Evolutionary conservation across 92 coral and sea anemone genomes (phyloP).

Genomic region (Anthopleura xanthogrammica): DNA sequence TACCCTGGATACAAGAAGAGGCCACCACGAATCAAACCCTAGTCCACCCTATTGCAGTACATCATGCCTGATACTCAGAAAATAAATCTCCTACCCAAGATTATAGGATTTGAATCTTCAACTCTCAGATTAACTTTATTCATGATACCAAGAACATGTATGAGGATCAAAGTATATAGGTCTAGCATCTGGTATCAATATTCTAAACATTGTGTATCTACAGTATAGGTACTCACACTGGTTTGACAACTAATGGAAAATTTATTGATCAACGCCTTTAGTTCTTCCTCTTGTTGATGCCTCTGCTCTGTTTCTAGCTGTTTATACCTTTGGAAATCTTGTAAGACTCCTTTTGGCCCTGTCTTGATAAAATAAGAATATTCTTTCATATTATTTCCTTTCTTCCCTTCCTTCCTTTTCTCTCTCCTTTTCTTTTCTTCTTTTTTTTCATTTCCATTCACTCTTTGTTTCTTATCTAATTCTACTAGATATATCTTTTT

Average conservation of each 20-base stretch:
- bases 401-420: background rate
- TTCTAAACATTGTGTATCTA: too few relatives aligned
- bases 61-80: too few relatives aligned
- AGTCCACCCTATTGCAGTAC: too few relatives aligned
- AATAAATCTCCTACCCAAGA: too few relatives aligned
- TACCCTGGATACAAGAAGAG: background rate
- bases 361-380: slow-evolving; percentile 52
- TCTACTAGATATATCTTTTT: too few relatives aligned
- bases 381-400: background rate
- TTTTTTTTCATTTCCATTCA: background rate
- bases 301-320: slow-evolving; percentile 89
- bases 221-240: slow-evolving; percentile 68
- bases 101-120: too few relatives aligned
- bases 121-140: too few relatives aligned
- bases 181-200: too few relatives aligned
- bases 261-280: slow-evolving; percentile 70
- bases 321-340: slow-evolving; percentile 89
- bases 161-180: too few relatives aligned
- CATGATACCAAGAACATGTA: too few relatives aligned
- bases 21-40: background rate
- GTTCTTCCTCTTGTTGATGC: slow-evolving; percentile 77
- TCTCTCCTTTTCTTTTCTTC: background rate
- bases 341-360: slow-evolving; percentile 97
- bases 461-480: background rate
- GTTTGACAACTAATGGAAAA: slow-evolving; percentile 92